Evolutionary conservation across 2,797 vertebrate genomes (phyloP).

Genomic region (Chrysocyon brachyurus): DNA sequence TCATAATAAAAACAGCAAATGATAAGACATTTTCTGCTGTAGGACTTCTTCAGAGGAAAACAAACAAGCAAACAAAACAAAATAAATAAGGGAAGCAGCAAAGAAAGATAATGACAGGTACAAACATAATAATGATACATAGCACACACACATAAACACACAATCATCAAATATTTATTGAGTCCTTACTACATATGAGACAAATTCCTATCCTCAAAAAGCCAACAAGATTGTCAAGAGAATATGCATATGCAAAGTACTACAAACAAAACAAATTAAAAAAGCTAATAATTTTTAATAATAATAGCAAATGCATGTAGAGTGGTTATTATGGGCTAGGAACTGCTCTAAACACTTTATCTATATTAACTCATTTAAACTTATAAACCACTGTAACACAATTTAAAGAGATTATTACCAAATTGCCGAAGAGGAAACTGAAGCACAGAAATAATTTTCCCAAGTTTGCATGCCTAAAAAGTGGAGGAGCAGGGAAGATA

Average conservation of each 20-base stretch:
- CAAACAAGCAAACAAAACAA: neutral
- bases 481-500: neutral
- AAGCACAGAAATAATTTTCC: neutral
- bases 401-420: neutral
- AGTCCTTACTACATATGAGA: neutral
- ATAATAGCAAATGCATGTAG: neutral
- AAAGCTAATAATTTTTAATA: neutral
- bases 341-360: neutral
- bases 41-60: neutral
- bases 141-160: neutral
- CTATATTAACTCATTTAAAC: neutral
- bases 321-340: neutral
- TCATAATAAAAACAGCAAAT: constrained; percentile 15
- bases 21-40: neutral
- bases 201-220: neutral
- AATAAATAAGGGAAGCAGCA: neutral
- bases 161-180: neutral
- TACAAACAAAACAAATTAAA: neutral
- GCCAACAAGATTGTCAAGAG: neutral
- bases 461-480: neutral
- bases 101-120: neutral
- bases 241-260: neutral
- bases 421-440: neutral
- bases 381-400: neutral
- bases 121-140: neutral